Evolutionary conservation across 92 coral and sea anemone species (phyloP), one percentile per base, ranked within the genome.

Genomic region (Epizoanthus ramosus): DNA sequence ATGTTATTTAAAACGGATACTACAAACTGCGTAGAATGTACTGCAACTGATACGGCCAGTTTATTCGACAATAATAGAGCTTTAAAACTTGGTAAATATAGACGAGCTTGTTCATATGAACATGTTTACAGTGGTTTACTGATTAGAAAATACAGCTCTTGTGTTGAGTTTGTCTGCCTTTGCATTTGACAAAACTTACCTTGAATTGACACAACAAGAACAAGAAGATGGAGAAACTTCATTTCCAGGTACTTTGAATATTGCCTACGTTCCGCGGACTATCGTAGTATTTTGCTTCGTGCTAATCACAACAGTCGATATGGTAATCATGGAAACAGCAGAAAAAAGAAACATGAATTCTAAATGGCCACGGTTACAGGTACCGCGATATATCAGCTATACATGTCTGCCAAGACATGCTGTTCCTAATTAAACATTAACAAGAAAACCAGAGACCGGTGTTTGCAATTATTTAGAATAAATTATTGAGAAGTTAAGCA

Each of bases 201-300:
- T 60, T 58, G 83, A 77, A 47, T 60, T 45, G 16, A 60, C 12
- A 77, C 28, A 31, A 58, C 54, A 50, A 50, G 79, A 45, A 19
- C 21, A 58, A 77, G 59, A 6, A 77, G 67, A 19, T 56, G 22
- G 28, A 23, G 4, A 15, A 14, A 77, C 18, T 6, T 9, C 56
- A 35, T 52, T 66, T 35, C 19, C 39, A 14, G 8, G 9, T 43
- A 25, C 22, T 33, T 21, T 21, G 50, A 28, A 25, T 13, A 18
- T 18, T 54, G 61, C 21, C 8, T 54, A 19, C 6, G 12, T 18
- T 10, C 14, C 54, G 14, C 54, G 15, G 54, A 9, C 10, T 50
- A 50, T 13, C 54, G 10, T 0, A 37, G 24, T 54, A 5, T 8
- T 28, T 13, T 13, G 21, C 22, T 74, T 50, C 54, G 54, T 50